Percentiles rank a stretch among this genome's conserved stretches.
These are phyloP conservation scores for Monoplex corrugatus DNA, from an alignment of 2,888 invertebrate genomes.

Conservation along the genomic window DNA sequence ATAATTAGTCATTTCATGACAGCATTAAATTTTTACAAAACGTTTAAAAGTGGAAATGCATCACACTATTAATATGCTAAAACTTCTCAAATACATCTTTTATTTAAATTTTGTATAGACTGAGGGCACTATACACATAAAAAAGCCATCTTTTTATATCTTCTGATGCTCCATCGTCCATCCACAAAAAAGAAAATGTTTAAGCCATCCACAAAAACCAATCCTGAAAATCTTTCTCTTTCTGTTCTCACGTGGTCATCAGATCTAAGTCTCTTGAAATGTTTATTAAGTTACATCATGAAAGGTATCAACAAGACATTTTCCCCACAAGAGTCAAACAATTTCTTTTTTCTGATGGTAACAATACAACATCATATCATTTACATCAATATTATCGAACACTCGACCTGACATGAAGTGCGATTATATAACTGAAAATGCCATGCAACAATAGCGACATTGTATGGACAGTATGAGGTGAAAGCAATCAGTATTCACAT, in stretches of 20 bases:
- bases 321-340: neutral
- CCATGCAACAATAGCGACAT: conserved; percentile 1
- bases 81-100: too few relatives aligned
- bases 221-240: conserved; percentile 7
- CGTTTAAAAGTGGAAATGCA: too few relatives aligned
- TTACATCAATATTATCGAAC: neutral
- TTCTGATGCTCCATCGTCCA: too few relatives aligned
- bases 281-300: neutral
- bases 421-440: neutral
- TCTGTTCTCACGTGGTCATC: neutral
- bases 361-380: conserved; percentile 3
- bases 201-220: neutral
- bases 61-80: too few relatives aligned
- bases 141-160: too few relatives aligned
- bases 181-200: neutral
- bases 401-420: neutral
- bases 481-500: conserved; percentile 17
- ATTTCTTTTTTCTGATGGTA: neutral
- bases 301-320: neutral
- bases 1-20: too few relatives aligned
- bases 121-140: too few relatives aligned
- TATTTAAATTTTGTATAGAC: too few relatives aligned
- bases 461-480: conserved; percentile 15
- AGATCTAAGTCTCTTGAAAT: neutral
- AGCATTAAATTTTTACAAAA: too few relatives aligned